Evolutionary conservation across 1,140 invertebrate species (phyloP), one percentile per base, ranked within the genome.

Genomic region (Orchestia grillus): DNA sequence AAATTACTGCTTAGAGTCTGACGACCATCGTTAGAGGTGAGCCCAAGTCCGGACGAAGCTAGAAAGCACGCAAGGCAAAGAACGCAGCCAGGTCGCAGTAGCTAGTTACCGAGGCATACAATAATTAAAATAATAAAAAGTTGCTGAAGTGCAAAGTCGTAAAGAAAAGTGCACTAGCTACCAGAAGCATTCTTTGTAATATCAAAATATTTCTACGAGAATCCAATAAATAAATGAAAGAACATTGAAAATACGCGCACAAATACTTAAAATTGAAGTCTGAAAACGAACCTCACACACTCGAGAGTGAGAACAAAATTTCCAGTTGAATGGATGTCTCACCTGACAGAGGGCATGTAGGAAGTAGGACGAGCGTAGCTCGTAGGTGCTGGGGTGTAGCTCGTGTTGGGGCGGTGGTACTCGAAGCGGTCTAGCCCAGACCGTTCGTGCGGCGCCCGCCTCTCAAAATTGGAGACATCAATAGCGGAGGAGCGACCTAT

Each of bases 321-420:
- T 77, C 1, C 1, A 77, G 36, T 23, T 15, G 3, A 91, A 91
- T 41, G 11, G 42, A 91, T 42, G 6, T 43, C 92, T 45, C 6
- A 94, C 92, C 92, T 94, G 36, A 47, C 8, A 3, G 92, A 94
- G 43, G 92, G 92, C 92, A 94, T 45, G 92, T 94, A 94, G 41
- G 92, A 94, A 44, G 8, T 45, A 28, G 92, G 92, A n/a, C 92
- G 92, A 40, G 92, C 47, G 92, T 94, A 94, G 92, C 92, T 94
- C 41, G 92, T 23, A 40, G 92, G 92, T 44, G 92, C 92, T 0
- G 92, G 92, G 44, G 40, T 47, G 92, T 94, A 94, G 92, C 92
- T 94, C 8, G 92, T 94, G 92, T 94, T 94, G 92, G 92, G 92
- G 92, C 92, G 92, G 44, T 94, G 92, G 44, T 94, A 94, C 44